Conservation (phyloP, 2,797 vertebrate genomes). For the Atherinosoma microstoma region DNA sequence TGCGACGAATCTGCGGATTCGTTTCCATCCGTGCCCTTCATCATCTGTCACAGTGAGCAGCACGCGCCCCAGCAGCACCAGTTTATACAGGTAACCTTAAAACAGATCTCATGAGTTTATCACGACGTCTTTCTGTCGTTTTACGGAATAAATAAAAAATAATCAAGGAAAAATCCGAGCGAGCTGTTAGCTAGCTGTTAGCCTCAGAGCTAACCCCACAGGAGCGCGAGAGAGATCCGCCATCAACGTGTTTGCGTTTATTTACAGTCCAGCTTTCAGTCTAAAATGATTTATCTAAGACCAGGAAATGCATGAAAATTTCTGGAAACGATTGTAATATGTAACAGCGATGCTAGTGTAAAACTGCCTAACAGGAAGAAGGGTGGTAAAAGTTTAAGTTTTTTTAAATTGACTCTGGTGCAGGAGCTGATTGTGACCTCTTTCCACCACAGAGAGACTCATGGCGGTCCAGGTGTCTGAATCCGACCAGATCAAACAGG, state of each 20-base stretch:
- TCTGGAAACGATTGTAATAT: too few relatives aligned
- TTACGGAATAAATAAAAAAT: neutral
- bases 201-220: too few relatives aligned
- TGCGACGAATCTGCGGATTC: neutral
- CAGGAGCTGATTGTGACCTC: neutral
- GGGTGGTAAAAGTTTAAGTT: too few relatives aligned
- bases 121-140: neutral
- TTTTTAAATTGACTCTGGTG: neutral
- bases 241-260: too few relatives aligned
- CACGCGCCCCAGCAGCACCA: neutral
- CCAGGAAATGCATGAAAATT: too few relatives aligned
- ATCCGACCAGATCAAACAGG: conserved; percentile 98
- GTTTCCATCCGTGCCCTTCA: neutral
- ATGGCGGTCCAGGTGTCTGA: conserved; percentile 94
- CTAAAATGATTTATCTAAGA: too few relatives aligned
- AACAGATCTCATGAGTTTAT: neutral
- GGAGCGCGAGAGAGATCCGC: too few relatives aligned
- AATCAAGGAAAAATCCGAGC: too few relatives aligned
- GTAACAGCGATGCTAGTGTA: too few relatives aligned
- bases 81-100: neutral
- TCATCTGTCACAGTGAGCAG: neutral
- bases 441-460: conserved; percentile 22
- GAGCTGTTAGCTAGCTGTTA: too few relatives aligned
- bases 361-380: too few relatives aligned
- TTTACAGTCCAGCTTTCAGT: too few relatives aligned